Conservation (phyloP, 30 jellyfish, hydroid and myxozoan genomes). For the Pseudorhiza aurosa region DNA sequence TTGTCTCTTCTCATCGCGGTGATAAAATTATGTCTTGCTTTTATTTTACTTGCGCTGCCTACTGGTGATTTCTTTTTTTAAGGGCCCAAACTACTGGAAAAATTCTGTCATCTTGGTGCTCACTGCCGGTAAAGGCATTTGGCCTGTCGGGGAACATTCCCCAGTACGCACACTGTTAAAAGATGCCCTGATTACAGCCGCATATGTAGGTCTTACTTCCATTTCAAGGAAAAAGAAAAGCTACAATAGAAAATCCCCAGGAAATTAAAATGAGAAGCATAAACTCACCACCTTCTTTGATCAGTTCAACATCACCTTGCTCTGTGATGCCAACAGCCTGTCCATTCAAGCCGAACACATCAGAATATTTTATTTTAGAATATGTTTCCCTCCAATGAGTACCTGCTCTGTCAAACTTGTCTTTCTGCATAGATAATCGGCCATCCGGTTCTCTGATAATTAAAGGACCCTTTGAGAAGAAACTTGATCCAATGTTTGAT, state of each 20-base stretch:
- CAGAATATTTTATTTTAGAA: background rate
- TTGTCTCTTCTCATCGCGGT: constrained; percentile 18
- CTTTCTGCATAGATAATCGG: background rate
- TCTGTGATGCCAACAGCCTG: background rate
- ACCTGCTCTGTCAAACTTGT: background rate
- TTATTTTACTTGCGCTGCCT: no score
- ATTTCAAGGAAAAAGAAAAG: no score
- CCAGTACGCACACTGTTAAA: no score
- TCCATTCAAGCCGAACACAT: background rate
- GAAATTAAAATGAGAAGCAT: no score
- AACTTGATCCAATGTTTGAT: background rate
- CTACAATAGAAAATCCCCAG: no score
- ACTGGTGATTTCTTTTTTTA: no score
- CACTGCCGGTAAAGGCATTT: constrained; percentile 25
- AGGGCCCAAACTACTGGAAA: no score
- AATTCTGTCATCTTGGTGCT: constrained; percentile 31
- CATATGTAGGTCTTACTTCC: no score
- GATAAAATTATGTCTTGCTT: constrained; percentile 25
- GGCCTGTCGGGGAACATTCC: constrained; percentile 34
- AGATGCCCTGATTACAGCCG: constrained; percentile 5
- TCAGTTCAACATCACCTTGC: background rate
- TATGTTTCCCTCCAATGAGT: background rate
- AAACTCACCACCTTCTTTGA: background rate
- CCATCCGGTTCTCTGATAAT: background rate
- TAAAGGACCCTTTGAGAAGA: background rate